These are phyloP conservation scores for Pseudolaguvia tuberculata DNA, from an alignment of 2,113 vertebrate genomes.

Conservation along the genomic window DNA sequence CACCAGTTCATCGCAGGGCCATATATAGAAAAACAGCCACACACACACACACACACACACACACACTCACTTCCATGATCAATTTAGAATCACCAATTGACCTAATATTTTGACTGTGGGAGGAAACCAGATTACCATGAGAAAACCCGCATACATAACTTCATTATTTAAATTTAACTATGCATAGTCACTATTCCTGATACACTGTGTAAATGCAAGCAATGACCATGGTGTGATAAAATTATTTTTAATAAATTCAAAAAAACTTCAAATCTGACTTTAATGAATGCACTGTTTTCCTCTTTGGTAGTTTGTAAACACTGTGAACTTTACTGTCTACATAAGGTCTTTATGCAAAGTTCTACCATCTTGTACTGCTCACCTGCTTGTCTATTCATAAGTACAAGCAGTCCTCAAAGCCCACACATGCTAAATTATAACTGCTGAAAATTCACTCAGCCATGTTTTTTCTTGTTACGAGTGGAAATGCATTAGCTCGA, in stretches of 20 bases:
- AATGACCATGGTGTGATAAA: not conserved
- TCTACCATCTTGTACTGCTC: not conserved
- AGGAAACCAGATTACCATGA: no score
- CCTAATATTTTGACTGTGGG: no score
- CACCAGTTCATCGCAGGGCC: no score
- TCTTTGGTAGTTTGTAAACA: not conserved
- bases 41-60: no score
- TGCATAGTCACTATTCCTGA: not conserved
- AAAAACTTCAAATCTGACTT: not conserved
- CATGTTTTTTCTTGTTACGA: not conserved
- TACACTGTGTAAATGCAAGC: not conserved
- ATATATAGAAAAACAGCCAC: no score
- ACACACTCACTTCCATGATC: no score
- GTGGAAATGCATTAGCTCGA: conserved; percentile 5
- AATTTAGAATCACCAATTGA: no score
- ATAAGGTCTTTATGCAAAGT: not conserved
- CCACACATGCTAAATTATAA: conserved; percentile 16
- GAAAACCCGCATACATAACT: no score
- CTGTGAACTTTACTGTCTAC: not conserved
- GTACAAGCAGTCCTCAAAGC: conserved; percentile 5
- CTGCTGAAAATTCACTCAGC: conserved; percentile 17
- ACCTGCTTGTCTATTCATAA: conserved; percentile 10
- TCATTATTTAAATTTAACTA: not conserved
- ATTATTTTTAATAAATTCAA: not conserved
- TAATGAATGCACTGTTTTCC: not conserved